Base-by-base conservation (phyloP, 2,888 invertebrate genomes). In the Drosophila engyochracea region DNA sequence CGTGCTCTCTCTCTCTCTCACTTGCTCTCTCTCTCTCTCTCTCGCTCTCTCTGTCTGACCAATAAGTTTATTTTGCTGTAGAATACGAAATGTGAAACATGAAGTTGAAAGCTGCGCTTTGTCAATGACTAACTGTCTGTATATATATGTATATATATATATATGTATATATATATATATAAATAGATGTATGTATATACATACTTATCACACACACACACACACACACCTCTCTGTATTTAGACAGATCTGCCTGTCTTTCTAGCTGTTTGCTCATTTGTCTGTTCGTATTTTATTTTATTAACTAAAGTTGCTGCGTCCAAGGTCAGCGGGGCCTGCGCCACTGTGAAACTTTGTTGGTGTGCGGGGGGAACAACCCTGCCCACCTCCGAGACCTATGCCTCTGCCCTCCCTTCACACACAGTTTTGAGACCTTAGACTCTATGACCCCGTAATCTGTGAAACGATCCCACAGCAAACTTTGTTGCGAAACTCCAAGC, bases 71-170 rank as follows among this genome's bases (percentile, higher is more conserved):
- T 64, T 74, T 65, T 54, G 44, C 66, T 71, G 68, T 54, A 64
- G 61, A 65, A 63, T 44, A 31, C 54, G 53, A 51, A 60, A 31
- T 41, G 39, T 69, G 55, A 70, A 64, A 67, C 52, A 51, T 69
- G 58, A 60, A 83, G 68, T 70, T 60, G 60, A 70, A 47, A 47
- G 52, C 63, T 58, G 61, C 60, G 72, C 49, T 68, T 74, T 70
- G 89, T 77, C 86, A 78, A 79, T 89, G 85, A 83, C 59, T 87
- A 82, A 84, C 82, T 67, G 63, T 65, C 57, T 31, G 25, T 58
- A n/a, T 4, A n/a, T 30, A 41, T n/a, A 28, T 28, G 3, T 14
- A n/a, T 25, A 25, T 33, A 16, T 54, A 16, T 39, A 3, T 35
- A 14, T 41, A 5, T 41, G 6, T 41, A 5, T 3, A 47, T 22